Conservation (phyloP, 2,797 vertebrate species). For the Oreochromis mossambicus region DNA sequence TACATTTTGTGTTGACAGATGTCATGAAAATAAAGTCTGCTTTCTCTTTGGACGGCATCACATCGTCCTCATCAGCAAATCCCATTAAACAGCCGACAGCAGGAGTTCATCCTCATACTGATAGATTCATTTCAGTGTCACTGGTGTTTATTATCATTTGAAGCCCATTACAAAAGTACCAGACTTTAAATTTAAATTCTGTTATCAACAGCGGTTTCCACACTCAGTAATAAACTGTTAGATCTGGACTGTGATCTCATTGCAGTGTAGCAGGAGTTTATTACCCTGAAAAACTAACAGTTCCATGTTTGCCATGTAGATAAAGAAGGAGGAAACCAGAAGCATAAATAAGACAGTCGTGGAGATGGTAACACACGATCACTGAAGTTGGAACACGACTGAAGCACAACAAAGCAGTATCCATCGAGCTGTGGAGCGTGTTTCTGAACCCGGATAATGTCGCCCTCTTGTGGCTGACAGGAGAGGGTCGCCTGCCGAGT, state of each 20-base stretch:
- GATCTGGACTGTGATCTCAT: background rate
- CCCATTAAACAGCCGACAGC: background rate
- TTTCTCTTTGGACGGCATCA: background rate
- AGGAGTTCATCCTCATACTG: background rate
- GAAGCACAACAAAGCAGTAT: background rate
- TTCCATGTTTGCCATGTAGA: background rate
- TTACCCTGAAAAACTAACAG: background rate
- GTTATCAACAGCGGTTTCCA: background rate
- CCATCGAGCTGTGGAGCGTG: background rate
- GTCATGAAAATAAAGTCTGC: background rate
- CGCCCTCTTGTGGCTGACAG: conserved; percentile 26
- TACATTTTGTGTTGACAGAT: background rate
- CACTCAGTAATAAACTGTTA: no score
- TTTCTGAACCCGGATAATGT: background rate
- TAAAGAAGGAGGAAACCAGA: background rate
- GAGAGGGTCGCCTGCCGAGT: background rate
- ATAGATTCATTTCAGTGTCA: background rate
- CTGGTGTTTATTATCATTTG: background rate
- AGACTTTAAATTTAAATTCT: background rate
- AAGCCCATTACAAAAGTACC: background rate
- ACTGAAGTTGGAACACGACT: background rate
- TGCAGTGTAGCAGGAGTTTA: background rate
- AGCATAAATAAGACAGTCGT: no score
- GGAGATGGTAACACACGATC: background rate
- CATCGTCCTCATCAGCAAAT: background rate